Base-by-base conservation (phyloP, 2,797 vertebrate species). In the Octomys mimax region DNA sequence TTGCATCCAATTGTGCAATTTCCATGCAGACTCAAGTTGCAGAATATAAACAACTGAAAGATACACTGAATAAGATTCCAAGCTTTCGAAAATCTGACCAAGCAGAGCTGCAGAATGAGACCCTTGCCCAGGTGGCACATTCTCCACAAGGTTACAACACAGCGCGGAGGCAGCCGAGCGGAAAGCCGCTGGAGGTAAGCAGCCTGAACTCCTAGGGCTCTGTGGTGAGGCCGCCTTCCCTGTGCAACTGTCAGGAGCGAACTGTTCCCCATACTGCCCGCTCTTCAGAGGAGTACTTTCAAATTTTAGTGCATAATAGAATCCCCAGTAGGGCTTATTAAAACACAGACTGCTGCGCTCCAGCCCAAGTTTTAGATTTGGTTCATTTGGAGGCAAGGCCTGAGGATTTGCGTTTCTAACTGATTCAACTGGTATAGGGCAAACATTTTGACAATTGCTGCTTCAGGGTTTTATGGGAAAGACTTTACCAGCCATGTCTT, bases 21-120 rank as follows among this genome's bases (percentile, higher is more conserved):
- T 86, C 71, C 54, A 42, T 98, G 85, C 96, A 99, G 99, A 98
- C 98, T 94, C 99, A 99, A 98, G 99, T 99, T 95, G 99, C 99
- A 93, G 99, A 99, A 97, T 99, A 99, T 98, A 99, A 99, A 96
- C 99, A 99, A 94, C 96, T 99, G 96, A 99, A 99, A 98, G 99
- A 99, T 5, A 99, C 99, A 0, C 98, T 99, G 62, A 99, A 99
- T 96, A 99, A 97, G 97, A 98, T 98, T 88, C 98, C 99, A 26
- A 99, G 98, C 97, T 96, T 98, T 86, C 98, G 97, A 39, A 98
- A 98, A 21, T 4, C 96, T 1, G 98, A 97, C 85, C 97, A 70
- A 93, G 68, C 57, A n/a, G 85, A 97, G 19, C 94, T 8, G 49
- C 97, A 16, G 3, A 97, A 97, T 0, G 91, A 95, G 57, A 98